Percentiles rank a stretch among this genome's conserved stretches.
Conservation (phyloP, 92 coral and sea anemone genomes). For the Parazoanthus swiftii region DNA sequence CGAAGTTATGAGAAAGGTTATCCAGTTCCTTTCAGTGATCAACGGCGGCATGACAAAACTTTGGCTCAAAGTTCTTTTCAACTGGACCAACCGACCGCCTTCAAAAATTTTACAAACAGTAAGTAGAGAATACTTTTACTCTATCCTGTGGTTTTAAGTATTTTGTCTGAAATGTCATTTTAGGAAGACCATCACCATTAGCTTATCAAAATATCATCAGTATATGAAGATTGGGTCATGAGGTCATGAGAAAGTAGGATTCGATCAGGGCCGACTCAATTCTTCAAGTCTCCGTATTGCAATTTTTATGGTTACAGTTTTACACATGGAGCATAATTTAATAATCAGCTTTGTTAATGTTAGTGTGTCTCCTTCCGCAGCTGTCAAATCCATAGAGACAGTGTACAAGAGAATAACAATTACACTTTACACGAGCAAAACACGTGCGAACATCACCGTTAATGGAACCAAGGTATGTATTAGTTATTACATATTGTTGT, state of each 20-base stretch:
- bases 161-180: neutral
- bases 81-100: neutral
- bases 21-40: neutral
- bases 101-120: neutral
- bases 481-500: too few relatives aligned
- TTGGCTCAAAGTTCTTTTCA: neutral
- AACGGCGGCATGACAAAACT: neutral
- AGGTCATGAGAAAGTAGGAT: neutral
- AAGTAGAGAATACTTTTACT: neutral
- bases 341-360: neutral
- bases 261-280: neutral
- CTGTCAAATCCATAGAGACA: neutral
- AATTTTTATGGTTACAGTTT: neutral
- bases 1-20: neutral
- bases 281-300: neutral
- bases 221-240: neutral
- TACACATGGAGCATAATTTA: neutral
- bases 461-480: constrained; percentile 27
- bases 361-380: neutral
- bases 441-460: constrained; percentile 24
- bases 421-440: constrained; percentile 37
- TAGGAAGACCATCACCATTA: neutral
- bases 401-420: neutral
- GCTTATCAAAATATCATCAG: neutral
- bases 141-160: neutral